A percentile compares a stretch with the other conserved stretches of the same genome.
These are phyloP conservation scores for Deilephila elpenor DNA, from an alignment of 2,888 invertebrate genomes.

Conservation along the genomic window DNA sequence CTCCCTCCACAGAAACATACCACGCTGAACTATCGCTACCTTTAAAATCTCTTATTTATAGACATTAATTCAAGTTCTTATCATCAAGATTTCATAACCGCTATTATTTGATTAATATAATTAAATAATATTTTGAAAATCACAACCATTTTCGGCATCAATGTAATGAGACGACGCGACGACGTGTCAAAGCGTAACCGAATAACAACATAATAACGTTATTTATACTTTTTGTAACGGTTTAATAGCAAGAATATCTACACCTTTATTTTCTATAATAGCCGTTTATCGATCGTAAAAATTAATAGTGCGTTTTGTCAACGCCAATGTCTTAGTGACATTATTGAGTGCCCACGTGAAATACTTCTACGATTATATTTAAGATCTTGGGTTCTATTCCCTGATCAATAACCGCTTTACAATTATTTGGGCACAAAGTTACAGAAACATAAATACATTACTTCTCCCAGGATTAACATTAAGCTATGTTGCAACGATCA, in stretches of 20 bases:
- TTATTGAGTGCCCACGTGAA: not conserved
- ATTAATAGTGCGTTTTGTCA: constrained; percentile 1
- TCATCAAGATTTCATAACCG: not conserved
- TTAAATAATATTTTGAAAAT: not conserved
- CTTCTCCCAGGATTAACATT: too few relatives aligned
- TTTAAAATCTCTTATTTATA: too few relatives aligned
- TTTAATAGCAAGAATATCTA: constrained; percentile 3
- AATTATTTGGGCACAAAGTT: too few relatives aligned
- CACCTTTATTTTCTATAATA: constrained; percentile 5
- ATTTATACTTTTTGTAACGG: not conserved
- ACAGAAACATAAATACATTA: too few relatives aligned
- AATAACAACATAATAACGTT: not conserved
- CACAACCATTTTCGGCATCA: not conserved
- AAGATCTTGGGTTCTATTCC: too few relatives aligned
- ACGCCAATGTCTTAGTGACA: not conserved
- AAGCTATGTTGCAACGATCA: too few relatives aligned
- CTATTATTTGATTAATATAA: not conserved
- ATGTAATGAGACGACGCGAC: not conserved
- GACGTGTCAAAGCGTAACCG: not conserved
- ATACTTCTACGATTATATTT: not conserved
- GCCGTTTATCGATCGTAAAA: constrained; percentile 20
- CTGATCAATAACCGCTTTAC: too few relatives aligned
- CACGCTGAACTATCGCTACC: too few relatives aligned
- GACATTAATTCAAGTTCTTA: too few relatives aligned
- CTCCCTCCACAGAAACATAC: too few relatives aligned